These are phyloP conservation scores for Neotoxoptera formosana DNA, from an alignment of 1,140 invertebrate species.

Conservation along the genomic window DNA sequence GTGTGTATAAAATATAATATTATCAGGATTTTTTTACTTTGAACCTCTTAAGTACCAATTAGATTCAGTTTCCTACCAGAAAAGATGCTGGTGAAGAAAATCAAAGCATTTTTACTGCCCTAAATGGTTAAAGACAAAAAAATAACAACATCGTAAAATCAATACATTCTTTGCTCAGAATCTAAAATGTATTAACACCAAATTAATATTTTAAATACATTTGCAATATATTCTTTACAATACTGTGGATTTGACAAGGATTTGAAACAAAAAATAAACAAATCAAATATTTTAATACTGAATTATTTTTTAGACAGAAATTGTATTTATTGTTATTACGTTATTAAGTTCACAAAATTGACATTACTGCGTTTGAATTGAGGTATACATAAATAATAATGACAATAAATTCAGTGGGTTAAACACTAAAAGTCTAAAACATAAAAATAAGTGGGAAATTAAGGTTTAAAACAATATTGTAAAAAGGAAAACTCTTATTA, in stretches of 20 bases:
- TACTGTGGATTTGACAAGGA: neutral
- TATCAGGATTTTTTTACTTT: too few species aligned
- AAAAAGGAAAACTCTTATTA: neutral
- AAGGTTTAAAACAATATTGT: neutral
- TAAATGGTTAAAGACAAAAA: too few species aligned
- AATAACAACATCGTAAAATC: too few species aligned
- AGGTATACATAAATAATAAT: neutral
- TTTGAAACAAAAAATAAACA: neutral
- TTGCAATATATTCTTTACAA: neutral
- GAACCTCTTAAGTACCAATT: too few species aligned
- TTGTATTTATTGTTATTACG: constrained; percentile 5
- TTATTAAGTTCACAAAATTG: constrained; percentile 23
- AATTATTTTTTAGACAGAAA: neutral
- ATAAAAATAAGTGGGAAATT: neutral
- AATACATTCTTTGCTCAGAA: too few species aligned
- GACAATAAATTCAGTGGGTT: neutral
- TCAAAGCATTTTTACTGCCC: too few species aligned
- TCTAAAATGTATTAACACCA: neutral
- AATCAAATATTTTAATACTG: neutral
- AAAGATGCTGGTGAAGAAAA: too few species aligned
- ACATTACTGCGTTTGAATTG: neutral
- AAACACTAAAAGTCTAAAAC: neutral
- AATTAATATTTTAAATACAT: neutral
- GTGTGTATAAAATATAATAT: too few species aligned
- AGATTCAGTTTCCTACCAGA: too few species aligned